A percentile compares a stretch with the other conserved stretches of the same genome.
phyloP scores from a whole-genome alignment of 2,888 invertebrate species.

The Plutella xylostella region DNA sequence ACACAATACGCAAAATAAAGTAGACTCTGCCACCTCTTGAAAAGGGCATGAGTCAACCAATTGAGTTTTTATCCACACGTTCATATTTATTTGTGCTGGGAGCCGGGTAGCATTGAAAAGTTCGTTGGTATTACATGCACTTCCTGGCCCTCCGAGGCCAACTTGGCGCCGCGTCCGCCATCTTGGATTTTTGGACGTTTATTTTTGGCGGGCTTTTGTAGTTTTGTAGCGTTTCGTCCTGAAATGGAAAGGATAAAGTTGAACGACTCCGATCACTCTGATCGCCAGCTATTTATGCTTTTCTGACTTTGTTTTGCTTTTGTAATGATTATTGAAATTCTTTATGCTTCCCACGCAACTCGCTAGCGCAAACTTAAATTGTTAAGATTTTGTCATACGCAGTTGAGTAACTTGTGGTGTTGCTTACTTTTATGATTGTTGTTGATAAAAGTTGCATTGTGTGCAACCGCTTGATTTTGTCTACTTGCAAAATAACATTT shows the following conservation, averaged over 20 bases:
- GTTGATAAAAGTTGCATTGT: too few relatives aligned
- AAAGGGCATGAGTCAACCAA: constrained; percentile 1
- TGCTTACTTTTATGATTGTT: too few relatives aligned
- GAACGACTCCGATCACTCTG: too few relatives aligned
- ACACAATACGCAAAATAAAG: neutral
- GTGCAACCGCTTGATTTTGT: too few relatives aligned
- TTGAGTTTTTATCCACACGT: constrained; percentile 16
- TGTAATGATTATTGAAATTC: constrained; percentile 1
- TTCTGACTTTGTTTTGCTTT: neutral
- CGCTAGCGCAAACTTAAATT: too few relatives aligned
- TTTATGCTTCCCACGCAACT: too few relatives aligned
- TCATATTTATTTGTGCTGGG: constrained; percentile 40
- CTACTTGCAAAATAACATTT: too few relatives aligned
- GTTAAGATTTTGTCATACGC: too few relatives aligned
- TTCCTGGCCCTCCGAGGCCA: constrained; percentile 57
- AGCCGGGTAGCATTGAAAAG: constrained; percentile 62
- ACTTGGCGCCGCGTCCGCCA: constrained; percentile 38
- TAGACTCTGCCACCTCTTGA: neutral
- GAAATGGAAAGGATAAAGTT: constrained; percentile 3
- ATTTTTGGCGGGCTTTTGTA: constrained; percentile 46
- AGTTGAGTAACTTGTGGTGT: too few relatives aligned
- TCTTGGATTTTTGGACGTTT: constrained; percentile 62
- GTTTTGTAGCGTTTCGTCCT: constrained; percentile 12
- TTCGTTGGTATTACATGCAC: constrained; percentile 66
- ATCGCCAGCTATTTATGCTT: neutral